Conservation (phyloP, 2,797 vertebrate genomes). For the Crocidura indochinensis region DNA sequence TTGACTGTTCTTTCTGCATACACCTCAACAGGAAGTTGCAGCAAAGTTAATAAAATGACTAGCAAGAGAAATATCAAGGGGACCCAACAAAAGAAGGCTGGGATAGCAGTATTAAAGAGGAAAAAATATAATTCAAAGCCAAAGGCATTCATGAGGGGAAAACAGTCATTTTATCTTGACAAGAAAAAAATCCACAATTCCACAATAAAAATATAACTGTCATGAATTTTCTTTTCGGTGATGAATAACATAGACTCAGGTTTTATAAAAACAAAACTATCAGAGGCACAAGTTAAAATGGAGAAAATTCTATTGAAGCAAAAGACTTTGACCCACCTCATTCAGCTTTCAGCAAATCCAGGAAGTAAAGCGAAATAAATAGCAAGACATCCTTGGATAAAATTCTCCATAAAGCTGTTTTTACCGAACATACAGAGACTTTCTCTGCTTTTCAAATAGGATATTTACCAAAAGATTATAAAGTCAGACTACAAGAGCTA, state of each 20-base stretch:
- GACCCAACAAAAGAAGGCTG: constrained; percentile 27
- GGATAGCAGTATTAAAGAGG: constrained; percentile 31
- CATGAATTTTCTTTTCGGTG: constrained; percentile 54
- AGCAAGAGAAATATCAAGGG: not conserved
- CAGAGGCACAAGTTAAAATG: constrained; percentile 51
- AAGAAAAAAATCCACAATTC: constrained; percentile 74
- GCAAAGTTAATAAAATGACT: constrained; percentile 35
- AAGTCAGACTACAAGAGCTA: constrained; percentile 3
- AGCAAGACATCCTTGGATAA: constrained; percentile 32
- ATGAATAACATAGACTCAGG: constrained; percentile 68
- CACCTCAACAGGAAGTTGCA: not conserved
- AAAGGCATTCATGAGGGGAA: constrained; percentile 56
- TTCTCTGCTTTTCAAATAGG: constrained; percentile 51
- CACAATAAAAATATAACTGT: constrained; percentile 76
- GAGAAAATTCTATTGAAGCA: constrained; percentile 39
- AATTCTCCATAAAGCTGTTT: not conserved
- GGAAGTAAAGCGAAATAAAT: constrained; percentile 45
- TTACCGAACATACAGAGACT: constrained; percentile 9
- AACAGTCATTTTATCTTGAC: constrained; percentile 76
- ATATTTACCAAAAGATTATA: not conserved
- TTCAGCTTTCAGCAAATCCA: constrained; percentile 3
- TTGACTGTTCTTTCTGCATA: not conserved
- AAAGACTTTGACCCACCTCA: not conserved
- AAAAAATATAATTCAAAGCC: constrained; percentile 65
- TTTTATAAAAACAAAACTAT: constrained; percentile 63